Conservation (phyloP, 2,113 vertebrate species). For the Bos indicus region DNA sequence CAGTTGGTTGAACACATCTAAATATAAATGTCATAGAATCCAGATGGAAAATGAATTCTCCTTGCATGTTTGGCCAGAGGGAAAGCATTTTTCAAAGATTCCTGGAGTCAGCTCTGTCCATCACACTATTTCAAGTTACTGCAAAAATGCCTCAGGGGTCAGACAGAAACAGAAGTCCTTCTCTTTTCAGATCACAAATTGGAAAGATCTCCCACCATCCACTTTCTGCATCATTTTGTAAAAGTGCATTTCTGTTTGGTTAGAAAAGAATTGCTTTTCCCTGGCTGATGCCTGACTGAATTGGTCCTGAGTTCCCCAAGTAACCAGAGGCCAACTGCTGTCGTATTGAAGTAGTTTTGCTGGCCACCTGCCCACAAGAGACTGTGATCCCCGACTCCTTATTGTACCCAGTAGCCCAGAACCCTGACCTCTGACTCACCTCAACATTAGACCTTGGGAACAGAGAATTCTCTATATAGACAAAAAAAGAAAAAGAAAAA, state of each 20-base stretch:
- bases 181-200: not conserved
- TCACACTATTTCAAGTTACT: constrained; percentile 1
- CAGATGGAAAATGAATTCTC: constrained; percentile 13
- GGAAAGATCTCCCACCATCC: not conserved
- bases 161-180: constrained; percentile 12
- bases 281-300: not conserved
- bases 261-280: constrained; percentile 15
- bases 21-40: not conserved
- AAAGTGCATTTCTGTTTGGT: not conserved
- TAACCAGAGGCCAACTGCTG: not conserved
- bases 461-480: not conserved
- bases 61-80: not conserved
- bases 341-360: not conserved
- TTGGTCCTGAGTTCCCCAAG: not conserved
- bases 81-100: not conserved
- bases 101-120: not conserved
- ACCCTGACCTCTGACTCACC: not conserved
- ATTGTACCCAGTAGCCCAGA: not conserved
- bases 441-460: not conserved
- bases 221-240: not conserved
- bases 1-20: not conserved
- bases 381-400: not conserved
- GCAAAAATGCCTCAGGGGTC: not conserved
- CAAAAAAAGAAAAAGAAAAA: not conserved
- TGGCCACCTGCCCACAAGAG: not conserved